Evolutionary conservation across 2,888 invertebrate species (phyloP), one percentile per base, ranked within the genome.

Genomic region (Thelaira solivaga): DNA sequence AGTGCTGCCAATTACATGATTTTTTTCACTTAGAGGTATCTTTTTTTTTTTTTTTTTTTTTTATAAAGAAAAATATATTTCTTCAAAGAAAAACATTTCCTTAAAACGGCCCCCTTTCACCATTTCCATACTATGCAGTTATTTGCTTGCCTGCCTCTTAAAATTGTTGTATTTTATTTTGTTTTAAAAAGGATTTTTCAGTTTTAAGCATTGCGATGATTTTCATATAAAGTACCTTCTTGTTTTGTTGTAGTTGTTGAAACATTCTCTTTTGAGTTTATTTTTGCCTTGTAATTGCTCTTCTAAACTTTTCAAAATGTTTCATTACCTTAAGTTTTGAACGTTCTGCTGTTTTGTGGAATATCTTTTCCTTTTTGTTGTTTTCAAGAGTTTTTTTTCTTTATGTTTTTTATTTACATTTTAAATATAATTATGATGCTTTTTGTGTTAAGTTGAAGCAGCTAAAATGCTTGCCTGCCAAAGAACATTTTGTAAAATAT

Each of bases 211-310:
- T n/a, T n/a, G n/a, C n/a, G n/a, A n/a, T 49, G 49, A 59, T 36
- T 69, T 59, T 59, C 41, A 39, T 47, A 59, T 59, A 26, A 68
- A 68, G 47, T 69, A 49, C 29, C 43, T 11, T 16, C 22, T 57
- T n/a, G n/a, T 68, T 13, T 41, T 65, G 16, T n/a, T 29, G n/a
- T 18, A 16, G 2, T 43, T 36, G 47, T 47, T 47, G 11, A 47
- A 24, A 36, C 2, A 29, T 36, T 34, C 39, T 11, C n/a, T 34
- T 55, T 57, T 13, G 36, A 47, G n/a, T 36, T 57, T 22, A 11
- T 39, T 16, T 29, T 31, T 16, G 4, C 3, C 13, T 34, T 64
- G 39, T 39, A n/a, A n/a, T 64, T 36, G 36, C 11, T n/a, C 39
- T 64, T 51, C 20, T 18, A 26, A 41, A n/a, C 47, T 49, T 64